Conservation (phyloP, 2,113 vertebrate genomes). For the Accipiter virgatus region DNA sequence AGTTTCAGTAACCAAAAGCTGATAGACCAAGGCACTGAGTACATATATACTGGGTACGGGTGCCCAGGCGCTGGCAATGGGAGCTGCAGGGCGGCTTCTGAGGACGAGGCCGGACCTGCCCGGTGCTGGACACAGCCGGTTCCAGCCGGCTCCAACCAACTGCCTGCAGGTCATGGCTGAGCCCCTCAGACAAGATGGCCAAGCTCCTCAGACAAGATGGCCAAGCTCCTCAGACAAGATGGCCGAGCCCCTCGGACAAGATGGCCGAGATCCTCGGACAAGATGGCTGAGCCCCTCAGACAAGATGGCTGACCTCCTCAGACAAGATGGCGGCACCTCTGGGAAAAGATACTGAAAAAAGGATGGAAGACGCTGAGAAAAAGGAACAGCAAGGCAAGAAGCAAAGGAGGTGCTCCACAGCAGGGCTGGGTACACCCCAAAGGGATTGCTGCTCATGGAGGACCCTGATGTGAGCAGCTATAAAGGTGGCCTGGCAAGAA, state of each 20-base stretch:
- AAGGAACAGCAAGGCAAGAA: not conserved
- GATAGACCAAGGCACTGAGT: not conserved
- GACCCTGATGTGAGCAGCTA: not conserved
- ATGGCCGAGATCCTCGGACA: fast-evolving
- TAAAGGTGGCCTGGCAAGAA: not conserved
- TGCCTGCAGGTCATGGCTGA: fast-evolving
- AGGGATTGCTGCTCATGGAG: not conserved
- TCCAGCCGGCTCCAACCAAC: fast-evolving
- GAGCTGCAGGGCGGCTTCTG: not conserved
- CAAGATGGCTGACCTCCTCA: too few relatives aligned
- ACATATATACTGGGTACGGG: not conserved
- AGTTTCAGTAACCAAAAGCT: not conserved
- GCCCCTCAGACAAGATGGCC: too few relatives aligned
- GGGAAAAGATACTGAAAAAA: not conserved
- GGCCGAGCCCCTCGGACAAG: fast-evolving
- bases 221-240: too few relatives aligned
- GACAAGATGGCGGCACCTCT: fast-evolving
- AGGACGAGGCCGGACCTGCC: too few relatives aligned
- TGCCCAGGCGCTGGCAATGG: fast-evolving
- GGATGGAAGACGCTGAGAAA: not conserved
- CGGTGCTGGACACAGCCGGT: fast-evolving
- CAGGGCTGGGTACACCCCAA: fast-evolving
- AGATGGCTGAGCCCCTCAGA: too few relatives aligned
- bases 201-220: too few relatives aligned
- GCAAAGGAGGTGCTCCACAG: not conserved